phyloP scores from a whole-genome alignment of 2,888 invertebrate genomes.

The Neoitamus cyanurus region DNA sequence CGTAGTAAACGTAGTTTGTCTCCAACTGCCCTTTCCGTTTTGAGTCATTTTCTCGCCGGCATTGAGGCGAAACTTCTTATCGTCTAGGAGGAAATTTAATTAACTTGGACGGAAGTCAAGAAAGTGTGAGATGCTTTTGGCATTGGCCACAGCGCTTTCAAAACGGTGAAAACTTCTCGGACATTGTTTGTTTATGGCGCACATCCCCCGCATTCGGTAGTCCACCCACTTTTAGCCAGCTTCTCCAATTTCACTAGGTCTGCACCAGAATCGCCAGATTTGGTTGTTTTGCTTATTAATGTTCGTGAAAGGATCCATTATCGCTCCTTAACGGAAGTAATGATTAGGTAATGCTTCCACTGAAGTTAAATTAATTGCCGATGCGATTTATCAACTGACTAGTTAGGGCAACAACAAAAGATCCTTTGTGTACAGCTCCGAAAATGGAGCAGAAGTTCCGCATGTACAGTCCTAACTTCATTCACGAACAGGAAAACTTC shows the following conservation, averaged over 20 bases:
- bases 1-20: not conserved
- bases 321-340: not conserved
- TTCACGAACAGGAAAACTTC: not conserved
- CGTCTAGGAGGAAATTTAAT: constrained; percentile 20
- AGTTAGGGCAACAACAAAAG: not conserved
- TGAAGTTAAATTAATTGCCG: not conserved
- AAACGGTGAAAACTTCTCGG: not conserved
- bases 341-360: not conserved
- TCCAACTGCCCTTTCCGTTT: not conserved
- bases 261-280: not conserved
- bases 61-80: constrained; percentile 11
- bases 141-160: not conserved
- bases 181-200: not conserved
- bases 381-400: not conserved
- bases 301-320: not conserved
- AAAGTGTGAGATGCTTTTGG: not conserved
- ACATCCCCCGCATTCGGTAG: not conserved
- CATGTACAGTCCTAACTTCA: not conserved
- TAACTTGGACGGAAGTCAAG: constrained; percentile 35
- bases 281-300: not conserved
- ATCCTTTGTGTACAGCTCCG: not conserved
- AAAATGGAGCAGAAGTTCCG: not conserved
- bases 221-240: not conserved
- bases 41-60: not conserved
- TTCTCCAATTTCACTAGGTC: not conserved